A percentile compares a stretch with the other conserved stretches of the same genome.
These are phyloP conservation scores for Agonopterix alstromeriana DNA, from an alignment of 2,888 invertebrate genomes.

Conservation along the genomic window DNA sequence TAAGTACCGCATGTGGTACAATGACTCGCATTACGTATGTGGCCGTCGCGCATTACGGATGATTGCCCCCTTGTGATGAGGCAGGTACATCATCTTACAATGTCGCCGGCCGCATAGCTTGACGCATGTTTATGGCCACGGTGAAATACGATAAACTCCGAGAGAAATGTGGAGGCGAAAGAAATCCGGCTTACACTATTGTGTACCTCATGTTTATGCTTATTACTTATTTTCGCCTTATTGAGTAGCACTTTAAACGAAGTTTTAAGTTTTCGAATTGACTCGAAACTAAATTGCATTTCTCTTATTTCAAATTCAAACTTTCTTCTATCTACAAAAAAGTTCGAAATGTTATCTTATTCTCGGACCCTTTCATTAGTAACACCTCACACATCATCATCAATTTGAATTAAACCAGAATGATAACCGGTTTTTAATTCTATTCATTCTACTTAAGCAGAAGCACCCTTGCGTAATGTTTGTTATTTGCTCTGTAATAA, in stretches of 20 bases:
- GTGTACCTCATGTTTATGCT: slow-evolving; percentile 65
- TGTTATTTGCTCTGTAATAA: neutral
- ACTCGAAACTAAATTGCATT: too few species aligned
- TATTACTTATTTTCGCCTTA: slow-evolving; percentile 71
- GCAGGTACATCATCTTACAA: slow-evolving; percentile 71
- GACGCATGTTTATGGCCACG: slow-evolving; percentile 60
- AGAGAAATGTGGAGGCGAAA: slow-evolving; percentile 68
- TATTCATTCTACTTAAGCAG: slow-evolving; percentile 5
- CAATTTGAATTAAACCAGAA: slow-evolving; percentile 43
- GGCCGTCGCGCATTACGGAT: slow-evolving; percentile 74
- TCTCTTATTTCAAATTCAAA: too few species aligned
- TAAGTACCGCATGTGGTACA: slow-evolving; percentile 75
- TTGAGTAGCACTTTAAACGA: slow-evolving; percentile 44
- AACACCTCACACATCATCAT: slow-evolving; percentile 20
- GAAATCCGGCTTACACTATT: slow-evolving; percentile 63
- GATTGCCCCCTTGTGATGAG: slow-evolving; percentile 76
- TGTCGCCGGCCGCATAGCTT: slow-evolving; percentile 64
- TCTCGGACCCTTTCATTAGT: neutral
- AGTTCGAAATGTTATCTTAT: too few species aligned
- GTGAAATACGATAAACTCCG: slow-evolving; percentile 68
- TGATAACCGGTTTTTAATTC: slow-evolving; percentile 40
- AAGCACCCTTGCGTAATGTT: slow-evolving; percentile 6
- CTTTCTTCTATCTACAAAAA: too few species aligned
- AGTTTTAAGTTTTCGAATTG: neutral
- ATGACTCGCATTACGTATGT: slow-evolving; percentile 77